A percentile compares a stretch with the other conserved stretches of the same genome.
phyloP scores from a whole-genome alignment of 1,140 invertebrate genomes.

The Ceratosolen fusciceps region DNA sequence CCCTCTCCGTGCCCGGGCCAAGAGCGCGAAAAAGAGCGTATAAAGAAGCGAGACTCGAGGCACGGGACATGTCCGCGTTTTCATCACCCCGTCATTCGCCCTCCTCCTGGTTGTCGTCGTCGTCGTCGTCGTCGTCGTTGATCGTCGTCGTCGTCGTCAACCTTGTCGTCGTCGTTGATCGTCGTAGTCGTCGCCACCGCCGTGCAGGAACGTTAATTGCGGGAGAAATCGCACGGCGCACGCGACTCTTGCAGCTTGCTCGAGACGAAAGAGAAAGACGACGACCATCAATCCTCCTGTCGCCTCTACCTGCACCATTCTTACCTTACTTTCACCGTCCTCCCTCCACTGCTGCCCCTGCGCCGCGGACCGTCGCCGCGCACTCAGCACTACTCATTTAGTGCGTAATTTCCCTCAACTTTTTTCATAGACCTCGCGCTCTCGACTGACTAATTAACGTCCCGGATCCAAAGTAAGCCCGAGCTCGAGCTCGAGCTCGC shows the following conservation, averaged over 20 bases:
- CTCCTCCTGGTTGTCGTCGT: not conserved
- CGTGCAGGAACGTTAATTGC: slow-evolving; percentile 22
- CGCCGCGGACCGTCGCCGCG: too few species aligned
- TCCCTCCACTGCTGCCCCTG: not conserved
- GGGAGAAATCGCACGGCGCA: slow-evolving; percentile 28
- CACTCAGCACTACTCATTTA: too few species aligned
- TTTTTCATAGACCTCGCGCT: not conserved
- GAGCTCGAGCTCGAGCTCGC: too few species aligned
- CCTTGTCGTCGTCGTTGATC: not conserved
- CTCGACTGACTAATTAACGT: not conserved
- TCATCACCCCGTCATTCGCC: not conserved
- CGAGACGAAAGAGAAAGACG: not conserved
- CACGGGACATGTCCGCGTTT: not conserved
- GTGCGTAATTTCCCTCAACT: too few species aligned
- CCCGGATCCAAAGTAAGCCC: not conserved
- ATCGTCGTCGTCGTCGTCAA: not conserved
- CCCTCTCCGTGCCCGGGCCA: not conserved
- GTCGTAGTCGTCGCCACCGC: not conserved
- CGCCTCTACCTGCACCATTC: not conserved
- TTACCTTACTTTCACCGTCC: not conserved
- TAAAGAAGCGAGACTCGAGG: not conserved
- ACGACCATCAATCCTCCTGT: not conserved
- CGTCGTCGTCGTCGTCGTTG: not conserved
- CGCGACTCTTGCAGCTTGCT: slow-evolving; percentile 29
- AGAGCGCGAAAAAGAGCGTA: not conserved